A percentile compares a stretch with the other conserved stretches of the same genome.
phyloP scores from a whole-genome alignment of 2,888 invertebrate genomes.

The Electrophaes corylata region DNA sequence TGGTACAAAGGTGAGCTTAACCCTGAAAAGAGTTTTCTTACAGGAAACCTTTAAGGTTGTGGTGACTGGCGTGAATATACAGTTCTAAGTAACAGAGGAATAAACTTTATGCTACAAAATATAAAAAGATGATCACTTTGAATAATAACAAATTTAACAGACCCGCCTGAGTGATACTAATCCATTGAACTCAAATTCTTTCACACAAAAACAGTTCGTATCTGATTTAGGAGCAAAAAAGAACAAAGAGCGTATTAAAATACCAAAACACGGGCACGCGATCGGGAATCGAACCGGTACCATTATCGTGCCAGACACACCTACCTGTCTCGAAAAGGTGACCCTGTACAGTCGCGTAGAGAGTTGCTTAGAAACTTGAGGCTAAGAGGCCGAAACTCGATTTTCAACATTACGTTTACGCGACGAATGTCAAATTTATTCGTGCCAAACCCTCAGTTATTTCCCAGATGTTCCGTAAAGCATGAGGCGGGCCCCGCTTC shows the following conservation, averaged over 20 bases:
- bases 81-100: too few species aligned
- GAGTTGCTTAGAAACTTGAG: constrained; percentile 27
- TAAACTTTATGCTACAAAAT: neutral
- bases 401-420: neutral
- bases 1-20: too few species aligned
- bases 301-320: constrained; percentile 66
- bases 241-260: constrained; percentile 56
- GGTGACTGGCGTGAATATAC: too few species aligned
- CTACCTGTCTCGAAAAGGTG: constrained; percentile 61
- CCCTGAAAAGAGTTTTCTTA: too few species aligned
- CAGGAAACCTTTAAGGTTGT: too few species aligned
- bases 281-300: constrained; percentile 70
- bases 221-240: constrained; percentile 40
- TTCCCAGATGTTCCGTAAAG: too few species aligned
- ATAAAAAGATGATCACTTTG: constrained; percentile 1
- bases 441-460: too few species aligned
- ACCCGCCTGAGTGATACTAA: constrained; percentile 32
- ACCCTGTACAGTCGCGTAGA: constrained; percentile 47
- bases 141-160: constrained; percentile 19
- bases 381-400: neutral
- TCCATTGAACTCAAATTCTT: constrained; percentile 44
- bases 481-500: too few species aligned
- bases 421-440: too few species aligned
- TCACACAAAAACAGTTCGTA: constrained; percentile 37
- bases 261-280: constrained; percentile 72